Percentiles rank a stretch among this genome's conserved stretches.
Conservation (phyloP, 2,113 vertebrate genomes). For the Platichthys stellatus region DNA sequence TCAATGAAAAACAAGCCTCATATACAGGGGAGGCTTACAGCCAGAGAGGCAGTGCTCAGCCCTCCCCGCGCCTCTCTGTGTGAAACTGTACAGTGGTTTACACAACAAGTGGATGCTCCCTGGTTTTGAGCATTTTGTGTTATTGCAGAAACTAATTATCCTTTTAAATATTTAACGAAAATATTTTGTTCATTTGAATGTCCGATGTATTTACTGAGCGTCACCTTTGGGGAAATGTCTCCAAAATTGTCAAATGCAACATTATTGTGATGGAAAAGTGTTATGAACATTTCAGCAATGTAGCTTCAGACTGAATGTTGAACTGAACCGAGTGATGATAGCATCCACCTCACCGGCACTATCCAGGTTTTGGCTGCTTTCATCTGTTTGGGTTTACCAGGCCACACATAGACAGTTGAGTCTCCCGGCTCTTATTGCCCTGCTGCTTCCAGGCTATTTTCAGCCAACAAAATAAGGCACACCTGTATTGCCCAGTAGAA, state of each 20-base stretch:
- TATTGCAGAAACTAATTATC: background rate
- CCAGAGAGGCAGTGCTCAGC: conserved; percentile 62
- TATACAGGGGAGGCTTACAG: conserved; percentile 81
- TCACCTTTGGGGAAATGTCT: background rate
- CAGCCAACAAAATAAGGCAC: background rate
- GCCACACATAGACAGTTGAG: background rate
- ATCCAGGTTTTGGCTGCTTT: background rate
- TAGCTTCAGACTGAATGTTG: too few relatives aligned
- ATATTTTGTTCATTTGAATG: conserved; percentile 1
- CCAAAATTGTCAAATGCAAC: too few relatives aligned
- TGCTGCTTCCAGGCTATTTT: background rate
- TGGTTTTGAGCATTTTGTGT: conserved; percentile 35
- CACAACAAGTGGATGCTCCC: conserved; percentile 62
- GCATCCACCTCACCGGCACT: background rate
- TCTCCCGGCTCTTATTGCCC: too few relatives aligned
- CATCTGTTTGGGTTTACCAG: background rate
- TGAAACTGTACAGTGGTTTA: conserved; percentile 71
- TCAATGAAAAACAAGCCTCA: conserved; percentile 85
- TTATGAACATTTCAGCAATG: background rate
- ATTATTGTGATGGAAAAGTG: background rate
- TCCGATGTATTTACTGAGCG: background rate
- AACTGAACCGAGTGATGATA: background rate
- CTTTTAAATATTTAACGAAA: background rate
- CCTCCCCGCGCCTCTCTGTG: conserved; percentile 55
- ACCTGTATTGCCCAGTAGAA: background rate